These are phyloP conservation scores for Drosophila bocki DNA, from an alignment of 1,140 invertebrate genomes.

Conservation along the genomic window DNA sequence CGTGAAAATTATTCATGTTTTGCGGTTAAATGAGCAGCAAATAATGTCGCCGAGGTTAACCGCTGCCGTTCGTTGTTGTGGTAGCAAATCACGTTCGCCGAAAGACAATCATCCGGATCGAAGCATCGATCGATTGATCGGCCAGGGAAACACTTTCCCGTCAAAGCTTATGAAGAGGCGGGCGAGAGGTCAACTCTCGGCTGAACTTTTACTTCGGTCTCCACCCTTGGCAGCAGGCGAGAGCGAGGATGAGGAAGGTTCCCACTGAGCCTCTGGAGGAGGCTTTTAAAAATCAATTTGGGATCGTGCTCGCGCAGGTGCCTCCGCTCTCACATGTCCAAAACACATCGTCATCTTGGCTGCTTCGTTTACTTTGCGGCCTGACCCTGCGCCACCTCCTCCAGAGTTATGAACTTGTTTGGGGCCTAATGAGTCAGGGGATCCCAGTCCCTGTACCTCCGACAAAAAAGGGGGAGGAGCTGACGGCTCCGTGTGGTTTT, in stretches of 20 bases:
- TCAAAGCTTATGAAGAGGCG: conserved; percentile 31
- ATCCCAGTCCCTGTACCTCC: conserved; percentile 1
- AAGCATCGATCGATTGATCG: conserved; percentile 33
- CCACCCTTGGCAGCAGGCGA: conserved; percentile 23
- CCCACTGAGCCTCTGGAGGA: conserved; percentile 11
- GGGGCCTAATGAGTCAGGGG: conserved; percentile 67
- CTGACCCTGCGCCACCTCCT: conserved; percentile 58
- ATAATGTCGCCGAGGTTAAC: conserved; percentile 58
- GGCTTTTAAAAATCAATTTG: conserved; percentile 72
- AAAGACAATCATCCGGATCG: conserved; percentile 35
- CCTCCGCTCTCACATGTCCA: conserved; percentile 66
- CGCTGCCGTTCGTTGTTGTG: conserved; percentile 29
- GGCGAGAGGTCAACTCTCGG: conserved; percentile 6
- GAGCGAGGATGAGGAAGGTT: conserved; percentile 14
- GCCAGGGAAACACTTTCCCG: conserved; percentile 55
- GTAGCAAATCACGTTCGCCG: conserved; percentile 66
- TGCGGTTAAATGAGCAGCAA: conserved; percentile 50
- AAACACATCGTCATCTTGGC: conserved; percentile 43
- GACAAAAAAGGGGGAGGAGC: conserved; percentile 33
- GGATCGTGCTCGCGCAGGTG: conserved; percentile 44
- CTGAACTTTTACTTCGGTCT: conserved; percentile 43
- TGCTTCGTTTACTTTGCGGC: conserved; percentile 63
- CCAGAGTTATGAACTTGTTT: conserved; percentile 77
- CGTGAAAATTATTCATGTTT: conserved; percentile 29
- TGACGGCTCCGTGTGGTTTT: conserved; percentile 34